Conservation (phyloP, 2,113 vertebrate genomes). For the Boulengeromyrus knoepffleri region DNA sequence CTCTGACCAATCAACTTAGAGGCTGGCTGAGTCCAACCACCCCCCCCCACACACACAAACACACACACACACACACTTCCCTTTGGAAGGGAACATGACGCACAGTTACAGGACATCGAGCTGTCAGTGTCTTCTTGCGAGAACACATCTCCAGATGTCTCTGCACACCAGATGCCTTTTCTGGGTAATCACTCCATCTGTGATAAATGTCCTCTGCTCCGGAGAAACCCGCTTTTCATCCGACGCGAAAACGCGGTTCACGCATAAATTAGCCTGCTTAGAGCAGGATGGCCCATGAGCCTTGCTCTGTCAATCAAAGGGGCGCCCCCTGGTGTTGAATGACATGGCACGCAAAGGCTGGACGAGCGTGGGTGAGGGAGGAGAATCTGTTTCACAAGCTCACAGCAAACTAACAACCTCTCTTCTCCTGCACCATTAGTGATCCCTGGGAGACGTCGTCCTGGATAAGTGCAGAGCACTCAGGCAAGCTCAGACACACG, state of each 20-base stretch:
- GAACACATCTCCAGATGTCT: background rate
- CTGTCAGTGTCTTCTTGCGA: background rate
- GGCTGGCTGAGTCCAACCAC: background rate
- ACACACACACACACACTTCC: background rate
- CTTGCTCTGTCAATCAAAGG: background rate
- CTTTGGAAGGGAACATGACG: background rate
- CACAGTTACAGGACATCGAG: background rate
- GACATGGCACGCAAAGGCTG: background rate
- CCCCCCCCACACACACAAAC: too few relatives aligned
- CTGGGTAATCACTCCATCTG: background rate
- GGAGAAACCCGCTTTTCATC: background rate
- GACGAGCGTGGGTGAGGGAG: background rate
- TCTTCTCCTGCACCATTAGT: background rate
- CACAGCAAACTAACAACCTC: background rate
- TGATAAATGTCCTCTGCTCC: background rate
- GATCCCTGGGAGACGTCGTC: background rate
- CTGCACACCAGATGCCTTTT: background rate
- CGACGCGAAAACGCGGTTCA: background rate
- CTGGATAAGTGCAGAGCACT: background rate
- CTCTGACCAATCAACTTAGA: background rate
- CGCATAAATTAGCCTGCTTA: background rate
- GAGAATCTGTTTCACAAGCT: background rate
- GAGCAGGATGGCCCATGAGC: background rate
- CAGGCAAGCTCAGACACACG: background rate
- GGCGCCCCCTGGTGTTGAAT: background rate